These are phyloP conservation scores for Platygyra sinensis DNA, from an alignment of 64 coral and sea anemone genomes.

Conservation along the genomic window DNA sequence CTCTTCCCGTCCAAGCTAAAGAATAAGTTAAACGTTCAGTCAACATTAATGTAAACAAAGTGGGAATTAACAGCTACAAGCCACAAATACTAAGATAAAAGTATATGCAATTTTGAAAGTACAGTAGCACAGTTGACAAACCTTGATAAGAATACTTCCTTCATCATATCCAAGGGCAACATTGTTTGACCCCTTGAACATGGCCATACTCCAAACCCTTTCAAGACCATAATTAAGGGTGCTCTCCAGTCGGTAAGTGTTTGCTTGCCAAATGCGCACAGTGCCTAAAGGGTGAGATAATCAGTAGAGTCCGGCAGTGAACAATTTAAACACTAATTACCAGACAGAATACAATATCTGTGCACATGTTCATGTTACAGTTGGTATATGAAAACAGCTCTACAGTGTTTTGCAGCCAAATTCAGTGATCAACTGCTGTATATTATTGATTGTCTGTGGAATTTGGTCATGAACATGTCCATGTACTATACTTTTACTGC, in stretches of 20 bases:
- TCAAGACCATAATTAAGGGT: constrained; percentile 98
- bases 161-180: constrained; percentile 99
- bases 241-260: constrained; percentile 95
- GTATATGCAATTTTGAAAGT: neutral
- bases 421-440: no score
- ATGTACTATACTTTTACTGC: no score
- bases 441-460: no score
- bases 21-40: neutral
- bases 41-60: neutral
- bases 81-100: neutral
- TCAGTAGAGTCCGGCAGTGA: neutral
- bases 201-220: constrained; percentile 94
- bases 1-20: constrained; percentile 95
- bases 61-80: neutral
- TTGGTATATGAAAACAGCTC: no score
- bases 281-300: constrained; percentile 57
- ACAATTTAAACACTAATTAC: no score
- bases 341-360: no score
- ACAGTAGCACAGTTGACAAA: neutral
- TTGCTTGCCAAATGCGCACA: constrained; percentile 99
- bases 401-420: no score
- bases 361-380: no score
- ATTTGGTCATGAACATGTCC: no score
- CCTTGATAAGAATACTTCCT: constrained; percentile 99
- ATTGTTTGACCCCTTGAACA: constrained; percentile 96